Evolutionary conservation across 92 coral and sea anemone genomes (phyloP), one percentile per base, ranked within the genome.

Genomic region (Plumapathes pennacea): DNA sequence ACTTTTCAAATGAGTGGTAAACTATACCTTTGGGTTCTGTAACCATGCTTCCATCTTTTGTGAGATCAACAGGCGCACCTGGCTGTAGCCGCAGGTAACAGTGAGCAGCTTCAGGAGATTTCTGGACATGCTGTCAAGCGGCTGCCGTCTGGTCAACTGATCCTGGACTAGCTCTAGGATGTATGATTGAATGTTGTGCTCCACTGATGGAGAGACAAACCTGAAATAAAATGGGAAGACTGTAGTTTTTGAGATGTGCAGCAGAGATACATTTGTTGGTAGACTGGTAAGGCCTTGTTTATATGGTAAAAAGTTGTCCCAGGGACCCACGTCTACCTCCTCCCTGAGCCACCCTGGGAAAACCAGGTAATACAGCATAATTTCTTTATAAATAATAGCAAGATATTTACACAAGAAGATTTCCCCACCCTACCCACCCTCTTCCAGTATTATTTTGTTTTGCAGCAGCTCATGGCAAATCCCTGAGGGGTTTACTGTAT

Each of bases 41-140:
- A 94, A 71, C 99, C 99, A 94, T 59, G 82, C 74, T 62, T 94
- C 99, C 18, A 94, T 64, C 63, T 94, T 80, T 39, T 84, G 96
- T 12, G 96, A 94, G 1, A 89, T 85, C 53, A 88, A 79, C 40
- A 94, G 80, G 14, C 99, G 70, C 26, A 94, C 90, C 46, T 94
- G 92, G 50, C 81, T 65, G 54, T 88, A 70, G 5, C 99, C 99
- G 54, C 96, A 94, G 5, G 99, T 78, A n/a, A 82, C 84, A 4
- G 96, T 73, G 58, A 94, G 67, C 27, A 94, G 65, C 21, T 92
- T 77, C 34, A 94, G 48, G 36, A 94, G 41, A 75, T 94, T 94
- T 29, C 99, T 90, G 12, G 99, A 80, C 22, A 89, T 78, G 70
- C 85, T 94, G 43, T 94, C 99, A n/a, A 94, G 86, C 23, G 96